Percentiles rank a stretch among this genome's conserved stretches.
Conservation (phyloP, 2,888 invertebrate species). For the Spilarctia lutea region DNA sequence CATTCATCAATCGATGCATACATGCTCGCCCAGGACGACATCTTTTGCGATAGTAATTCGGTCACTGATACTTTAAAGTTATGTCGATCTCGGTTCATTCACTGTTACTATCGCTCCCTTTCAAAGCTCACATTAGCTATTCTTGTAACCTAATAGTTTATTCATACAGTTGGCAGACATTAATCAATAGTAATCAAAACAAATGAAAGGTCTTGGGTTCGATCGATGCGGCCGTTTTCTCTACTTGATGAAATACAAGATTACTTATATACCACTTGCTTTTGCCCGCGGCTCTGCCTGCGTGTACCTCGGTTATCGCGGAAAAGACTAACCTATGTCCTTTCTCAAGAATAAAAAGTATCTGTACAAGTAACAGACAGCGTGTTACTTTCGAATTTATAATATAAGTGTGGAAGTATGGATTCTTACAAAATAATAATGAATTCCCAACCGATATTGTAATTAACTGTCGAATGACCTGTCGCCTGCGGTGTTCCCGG, state of each 20-base stretch:
- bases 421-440: no score
- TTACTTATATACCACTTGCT: background rate
- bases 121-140: background rate
- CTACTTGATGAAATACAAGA: background rate
- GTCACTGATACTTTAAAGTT: background rate
- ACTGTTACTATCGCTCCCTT: background rate
- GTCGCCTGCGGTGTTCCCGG: no score
- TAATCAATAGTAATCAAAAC: slow-evolving; percentile 18
- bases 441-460: no score
- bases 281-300: background rate
- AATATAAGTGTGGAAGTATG: no score
- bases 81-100: background rate
- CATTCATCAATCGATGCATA: no score
- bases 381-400: no score
- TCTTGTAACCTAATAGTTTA: slow-evolving; percentile 6
- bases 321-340: no score
- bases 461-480: no score
- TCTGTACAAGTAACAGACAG: no score
- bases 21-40: no score
- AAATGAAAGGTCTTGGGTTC: slow-evolving; percentile 14
- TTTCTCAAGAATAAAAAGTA: no score
- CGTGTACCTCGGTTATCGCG: no score
- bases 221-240: slow-evolving; percentile 10
- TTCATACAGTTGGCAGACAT: slow-evolving; percentile 1
- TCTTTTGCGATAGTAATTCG: background rate